phyloP scores from a whole-genome alignment of 2,113 vertebrate species.

The Ariopsis seemanni region DNA sequence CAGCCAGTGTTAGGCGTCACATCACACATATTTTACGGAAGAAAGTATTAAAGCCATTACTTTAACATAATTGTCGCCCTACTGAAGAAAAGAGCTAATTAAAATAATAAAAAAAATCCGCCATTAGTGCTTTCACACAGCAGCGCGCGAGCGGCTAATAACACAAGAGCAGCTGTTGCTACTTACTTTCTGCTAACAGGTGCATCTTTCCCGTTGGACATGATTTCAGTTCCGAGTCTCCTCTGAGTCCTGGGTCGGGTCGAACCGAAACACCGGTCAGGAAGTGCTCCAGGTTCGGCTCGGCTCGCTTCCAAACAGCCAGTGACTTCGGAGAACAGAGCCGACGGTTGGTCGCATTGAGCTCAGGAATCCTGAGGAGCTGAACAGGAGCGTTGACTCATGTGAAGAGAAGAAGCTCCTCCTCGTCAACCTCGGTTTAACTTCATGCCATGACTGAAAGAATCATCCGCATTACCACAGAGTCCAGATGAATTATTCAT shows the following conservation, averaged over 20 bases:
- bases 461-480: not conserved
- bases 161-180: slow-evolving; percentile 17
- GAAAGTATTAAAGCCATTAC: not conserved
- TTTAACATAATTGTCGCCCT: not conserved
- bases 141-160: not conserved
- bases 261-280: slow-evolving; percentile 44
- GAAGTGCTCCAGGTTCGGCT: slow-evolving; percentile 3
- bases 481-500: not conserved
- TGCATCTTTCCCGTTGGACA: slow-evolving; percentile 71
- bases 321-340: not conserved
- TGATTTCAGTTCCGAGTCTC: slow-evolving; percentile 50
- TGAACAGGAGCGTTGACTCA: not conserved
- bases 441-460: not conserved
- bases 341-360: slow-evolving; percentile 27
- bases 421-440: slow-evolving; percentile 13
- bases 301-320: slow-evolving; percentile 3
- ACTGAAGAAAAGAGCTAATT: not conserved
- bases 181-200: slow-evolving; percentile 67
- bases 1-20: not conserved
- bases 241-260: not conserved
- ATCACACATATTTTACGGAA: not conserved
- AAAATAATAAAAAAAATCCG: not conserved
- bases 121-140: not conserved
- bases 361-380: slow-evolving; percentile 2
- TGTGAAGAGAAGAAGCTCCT: slow-evolving; percentile 30